A percentile compares a stretch with the other conserved stretches of the same genome.
Conservation (phyloP, 2,888 invertebrate species). For the Camponotus fellah region DNA sequence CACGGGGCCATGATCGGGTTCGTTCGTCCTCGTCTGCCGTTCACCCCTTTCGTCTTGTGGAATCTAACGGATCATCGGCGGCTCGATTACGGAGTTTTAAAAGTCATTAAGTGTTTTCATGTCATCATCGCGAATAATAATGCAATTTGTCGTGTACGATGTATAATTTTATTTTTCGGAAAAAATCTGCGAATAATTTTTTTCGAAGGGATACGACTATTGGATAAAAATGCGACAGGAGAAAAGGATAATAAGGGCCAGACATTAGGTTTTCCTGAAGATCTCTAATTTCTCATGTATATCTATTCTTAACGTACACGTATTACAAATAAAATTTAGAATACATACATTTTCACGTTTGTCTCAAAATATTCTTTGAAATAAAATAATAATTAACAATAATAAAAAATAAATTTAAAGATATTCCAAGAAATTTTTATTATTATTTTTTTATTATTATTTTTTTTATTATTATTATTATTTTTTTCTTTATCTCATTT, state of each 20-base stretch:
- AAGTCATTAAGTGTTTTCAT: not conserved
- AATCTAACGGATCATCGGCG: not conserved
- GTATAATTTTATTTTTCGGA: not conserved
- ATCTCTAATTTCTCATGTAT: not conserved
- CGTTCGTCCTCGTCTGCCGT: slow-evolving; percentile 5
- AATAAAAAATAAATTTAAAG: not conserved
- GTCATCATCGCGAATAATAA: not conserved
- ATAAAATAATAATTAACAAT: not conserved
- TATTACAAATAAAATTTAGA: not conserved
- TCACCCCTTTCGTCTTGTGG: not conserved
- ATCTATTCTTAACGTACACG: not conserved
- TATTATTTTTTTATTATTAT: too few relatives aligned
- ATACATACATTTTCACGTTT: not conserved
- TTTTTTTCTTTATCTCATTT: not conserved
- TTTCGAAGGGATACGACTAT: not conserved
- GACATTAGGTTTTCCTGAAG: not conserved
- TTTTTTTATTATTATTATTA: too few relatives aligned
- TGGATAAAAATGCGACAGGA: not conserved
- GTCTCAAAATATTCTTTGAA: not conserved
- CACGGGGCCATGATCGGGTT: slow-evolving; percentile 52
- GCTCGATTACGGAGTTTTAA: not conserved
- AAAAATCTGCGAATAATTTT: not conserved
- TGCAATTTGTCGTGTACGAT: not conserved
- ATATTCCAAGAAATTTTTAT: not conserved
- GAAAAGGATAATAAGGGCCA: slow-evolving; percentile 4